phyloP scores from a whole-genome alignment of 2,113 vertebrate genomes.

The Prochilodus magdalenae region DNA sequence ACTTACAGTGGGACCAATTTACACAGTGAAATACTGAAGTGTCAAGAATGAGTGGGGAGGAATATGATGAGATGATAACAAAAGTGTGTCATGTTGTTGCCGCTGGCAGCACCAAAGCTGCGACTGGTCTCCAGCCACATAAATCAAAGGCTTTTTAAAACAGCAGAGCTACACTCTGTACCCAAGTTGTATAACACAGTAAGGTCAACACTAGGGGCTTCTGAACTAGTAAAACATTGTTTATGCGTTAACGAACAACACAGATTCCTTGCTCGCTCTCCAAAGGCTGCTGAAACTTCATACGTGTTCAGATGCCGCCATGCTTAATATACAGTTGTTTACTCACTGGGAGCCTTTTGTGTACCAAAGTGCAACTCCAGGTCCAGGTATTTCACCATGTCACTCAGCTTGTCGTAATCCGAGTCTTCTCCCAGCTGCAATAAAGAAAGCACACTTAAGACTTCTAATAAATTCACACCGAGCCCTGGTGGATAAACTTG shows the following conservation, averaged over 20 bases:
- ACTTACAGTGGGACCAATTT: constrained; percentile 3
- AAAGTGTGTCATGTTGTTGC: constrained; percentile 34
- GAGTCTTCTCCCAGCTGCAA: constrained; percentile 89
- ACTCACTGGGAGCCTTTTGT: constrained; percentile 90
- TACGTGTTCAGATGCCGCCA: neutral
- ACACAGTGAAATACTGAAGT: constrained; percentile 2
- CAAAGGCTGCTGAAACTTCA: neutral
- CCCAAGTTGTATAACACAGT: constrained; percentile 14
- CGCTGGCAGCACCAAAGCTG: constrained; percentile 13
- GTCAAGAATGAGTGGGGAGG: neutral
- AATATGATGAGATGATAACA: neutral
- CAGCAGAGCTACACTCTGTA: neutral
- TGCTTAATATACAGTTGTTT: constrained; percentile 10
- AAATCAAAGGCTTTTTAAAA: constrained; percentile 40
- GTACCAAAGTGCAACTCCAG: constrained; percentile 97
- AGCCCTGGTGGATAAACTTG: neutral
- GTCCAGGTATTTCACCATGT: constrained; percentile 99
- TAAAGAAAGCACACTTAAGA: constrained; percentile 53
- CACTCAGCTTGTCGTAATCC: constrained; percentile 95
- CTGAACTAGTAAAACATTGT: constrained; percentile 8
- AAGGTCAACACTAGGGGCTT: neutral
- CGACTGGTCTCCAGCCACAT: constrained; percentile 25
- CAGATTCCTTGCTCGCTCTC: neutral
- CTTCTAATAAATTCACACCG: neutral
- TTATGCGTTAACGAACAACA: neutral